Base-by-base conservation (phyloP, 1,140 invertebrate species). In the Zophobas atratus region DNA sequence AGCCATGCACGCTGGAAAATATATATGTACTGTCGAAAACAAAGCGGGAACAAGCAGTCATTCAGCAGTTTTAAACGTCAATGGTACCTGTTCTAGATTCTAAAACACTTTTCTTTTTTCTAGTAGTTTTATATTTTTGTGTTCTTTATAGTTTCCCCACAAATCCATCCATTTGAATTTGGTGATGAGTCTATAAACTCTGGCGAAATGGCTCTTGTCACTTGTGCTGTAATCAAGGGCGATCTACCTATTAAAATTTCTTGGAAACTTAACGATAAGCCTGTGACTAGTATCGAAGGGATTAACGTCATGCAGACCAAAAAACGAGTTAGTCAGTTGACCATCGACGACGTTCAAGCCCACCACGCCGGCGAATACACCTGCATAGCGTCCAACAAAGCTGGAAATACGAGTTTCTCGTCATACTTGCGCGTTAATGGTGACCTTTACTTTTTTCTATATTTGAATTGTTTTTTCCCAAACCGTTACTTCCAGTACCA, bases 1-100 rank as follows among this genome's bases (percentile, higher is more conserved):
- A 60, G 79, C 82, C 32, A 74, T 80, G 53, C 91, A 92, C 83
- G 90, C 88, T 75, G 92, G 92, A 80, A 90, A 92, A 83, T 93
- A 92, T 81, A 92, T 90, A 34, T 93, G 92, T 83, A 88, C 90
- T 63, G 93, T 92, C 46, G 88, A 85, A 81, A 94, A 94, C 85
- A 87, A 85, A 82, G 93, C 92, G n/a, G 93, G 92, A 48, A 86
- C 86, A 82, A 85, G 88, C 74, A 88, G 88, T 84, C 88, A 90
- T 80, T 90, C 91, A 2, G 88, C 91, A 34, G 82, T 86, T 77
- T 87, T 93, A 70, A 87, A 89, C 81, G 90, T 93, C 75, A 92
- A 93, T 86, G 92, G 92, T 93, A 84, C 57, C 76, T 91, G 70
- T 20, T 4, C 63, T 71, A 5, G 6, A 43, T 6, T 63, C 1